Conservation (phyloP, 2,888 invertebrate species). For the Anoplius nigerrimus region DNA sequence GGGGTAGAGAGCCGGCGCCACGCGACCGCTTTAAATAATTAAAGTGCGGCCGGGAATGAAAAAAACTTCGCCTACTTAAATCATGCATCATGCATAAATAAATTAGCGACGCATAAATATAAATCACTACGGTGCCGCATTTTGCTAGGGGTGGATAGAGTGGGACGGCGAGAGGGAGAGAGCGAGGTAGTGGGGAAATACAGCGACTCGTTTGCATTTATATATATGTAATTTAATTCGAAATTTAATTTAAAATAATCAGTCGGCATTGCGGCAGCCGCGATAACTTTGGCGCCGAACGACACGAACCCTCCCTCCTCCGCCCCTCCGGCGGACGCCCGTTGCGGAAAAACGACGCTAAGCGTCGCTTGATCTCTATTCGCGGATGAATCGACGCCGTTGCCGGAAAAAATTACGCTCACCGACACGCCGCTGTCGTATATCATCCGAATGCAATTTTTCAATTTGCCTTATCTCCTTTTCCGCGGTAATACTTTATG, state of each 20-base stretch:
- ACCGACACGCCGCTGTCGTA: too few relatives aligned
- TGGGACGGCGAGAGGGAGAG: background rate
- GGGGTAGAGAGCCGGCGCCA: background rate
- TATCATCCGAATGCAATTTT: too few relatives aligned
- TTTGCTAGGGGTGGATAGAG: background rate
- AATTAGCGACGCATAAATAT: slow-evolving; percentile 58
- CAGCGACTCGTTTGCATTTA: slow-evolving; percentile 28
- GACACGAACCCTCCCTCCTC: slow-evolving; percentile 32
- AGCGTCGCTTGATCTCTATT: too few relatives aligned
- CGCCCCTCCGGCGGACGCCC: too few relatives aligned
- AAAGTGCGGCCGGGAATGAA: slow-evolving; percentile 51
- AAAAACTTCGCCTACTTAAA: slow-evolving; percentile 51
- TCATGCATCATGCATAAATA: slow-evolving; percentile 57
- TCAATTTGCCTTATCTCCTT: too few relatives aligned
- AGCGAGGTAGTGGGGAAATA: slow-evolving; percentile 42
- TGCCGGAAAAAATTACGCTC: too few relatives aligned
- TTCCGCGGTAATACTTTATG: too few relatives aligned
- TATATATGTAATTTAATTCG: slow-evolving; percentile 52
- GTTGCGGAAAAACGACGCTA: too few relatives aligned
- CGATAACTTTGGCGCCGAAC: slow-evolving; percentile 50
- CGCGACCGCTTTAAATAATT: slow-evolving; percentile 49
- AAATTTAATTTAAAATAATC: slow-evolving; percentile 60
- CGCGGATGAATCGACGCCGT: too few relatives aligned
- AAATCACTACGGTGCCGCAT: slow-evolving; percentile 44
- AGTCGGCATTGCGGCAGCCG: slow-evolving; percentile 44